Conservation (phyloP, 92 coral and sea anemone genomes). For the Parazoanthus darwini region DNA sequence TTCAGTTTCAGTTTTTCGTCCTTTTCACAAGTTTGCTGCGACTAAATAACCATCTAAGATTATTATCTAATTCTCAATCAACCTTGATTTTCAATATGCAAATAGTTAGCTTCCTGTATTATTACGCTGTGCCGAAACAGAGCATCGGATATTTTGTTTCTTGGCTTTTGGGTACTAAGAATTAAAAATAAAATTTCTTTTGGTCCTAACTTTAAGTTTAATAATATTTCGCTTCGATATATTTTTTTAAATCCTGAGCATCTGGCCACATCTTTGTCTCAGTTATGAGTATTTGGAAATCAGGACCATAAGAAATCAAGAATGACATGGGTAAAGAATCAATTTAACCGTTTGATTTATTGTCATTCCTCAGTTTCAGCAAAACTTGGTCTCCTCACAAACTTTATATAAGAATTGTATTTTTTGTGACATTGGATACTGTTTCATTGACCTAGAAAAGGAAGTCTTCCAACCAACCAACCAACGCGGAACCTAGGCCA, state of each 20-base stretch:
- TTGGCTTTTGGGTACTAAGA: background rate
- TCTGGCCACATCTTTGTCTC: background rate
- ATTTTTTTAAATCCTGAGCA: background rate
- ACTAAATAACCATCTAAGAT: background rate
- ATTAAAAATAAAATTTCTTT: background rate
- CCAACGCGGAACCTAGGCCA: constrained; percentile 20
- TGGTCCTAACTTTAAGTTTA: background rate
- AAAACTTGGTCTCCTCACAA: background rate
- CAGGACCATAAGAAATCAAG: constrained; percentile 20
- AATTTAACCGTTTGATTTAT: constrained; percentile 12
- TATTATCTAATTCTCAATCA: background rate
- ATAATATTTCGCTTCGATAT: background rate
- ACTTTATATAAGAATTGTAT: background rate
- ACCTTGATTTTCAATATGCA: constrained; percentile 31
- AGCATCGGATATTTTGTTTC: background rate
- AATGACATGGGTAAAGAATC: constrained; percentile 24
- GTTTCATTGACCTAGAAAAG: constrained; percentile 24
- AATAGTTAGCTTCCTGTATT: constrained; percentile 35
- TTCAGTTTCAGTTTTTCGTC: background rate
- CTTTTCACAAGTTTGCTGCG: background rate
- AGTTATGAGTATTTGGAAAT: background rate
- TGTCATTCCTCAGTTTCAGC: constrained; percentile 1
- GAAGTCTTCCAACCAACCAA: constrained; percentile 5
- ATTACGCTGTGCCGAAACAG: background rate
- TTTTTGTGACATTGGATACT: constrained; percentile 40